A percentile compares a stretch with the other conserved stretches of the same genome.
phyloP scores from a whole-genome alignment of 2,797 vertebrate genomes.

The Hirundo rustica region DNA sequence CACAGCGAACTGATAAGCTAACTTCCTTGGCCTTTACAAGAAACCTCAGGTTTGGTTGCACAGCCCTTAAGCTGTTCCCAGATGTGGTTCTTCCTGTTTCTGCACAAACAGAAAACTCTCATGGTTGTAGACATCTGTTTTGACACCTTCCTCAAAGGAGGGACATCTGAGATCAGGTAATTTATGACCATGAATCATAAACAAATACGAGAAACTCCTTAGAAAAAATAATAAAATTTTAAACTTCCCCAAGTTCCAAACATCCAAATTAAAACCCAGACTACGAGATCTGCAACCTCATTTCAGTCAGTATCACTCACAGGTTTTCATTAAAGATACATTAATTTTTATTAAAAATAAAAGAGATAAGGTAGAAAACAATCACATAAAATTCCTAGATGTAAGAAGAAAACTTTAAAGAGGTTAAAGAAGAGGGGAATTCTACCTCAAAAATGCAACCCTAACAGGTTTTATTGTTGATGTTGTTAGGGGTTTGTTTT shows the following conservation, averaged over 20 bases:
- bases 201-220: neutral
- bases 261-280: neutral
- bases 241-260: accelerated
- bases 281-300: neutral
- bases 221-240: neutral
- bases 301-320: neutral
- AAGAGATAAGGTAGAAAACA: neutral
- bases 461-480: neutral
- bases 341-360: neutral
- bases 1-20: neutral
- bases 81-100: neutral
- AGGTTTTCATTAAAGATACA: neutral
- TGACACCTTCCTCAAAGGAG: neutral
- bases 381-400: neutral
- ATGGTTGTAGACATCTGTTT: neutral
- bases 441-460: neutral
- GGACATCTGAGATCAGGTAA: neutral
- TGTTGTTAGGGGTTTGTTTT: neutral
- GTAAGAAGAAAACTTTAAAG: neutral
- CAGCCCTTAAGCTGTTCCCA: neutral
- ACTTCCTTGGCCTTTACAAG: neutral
- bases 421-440: neutral
- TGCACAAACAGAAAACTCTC: neutral
- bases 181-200: neutral
- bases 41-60: neutral